Evolutionary conservation across 2,888 invertebrate species (phyloP).

Genomic region (Bellardia bayeri): DNA sequence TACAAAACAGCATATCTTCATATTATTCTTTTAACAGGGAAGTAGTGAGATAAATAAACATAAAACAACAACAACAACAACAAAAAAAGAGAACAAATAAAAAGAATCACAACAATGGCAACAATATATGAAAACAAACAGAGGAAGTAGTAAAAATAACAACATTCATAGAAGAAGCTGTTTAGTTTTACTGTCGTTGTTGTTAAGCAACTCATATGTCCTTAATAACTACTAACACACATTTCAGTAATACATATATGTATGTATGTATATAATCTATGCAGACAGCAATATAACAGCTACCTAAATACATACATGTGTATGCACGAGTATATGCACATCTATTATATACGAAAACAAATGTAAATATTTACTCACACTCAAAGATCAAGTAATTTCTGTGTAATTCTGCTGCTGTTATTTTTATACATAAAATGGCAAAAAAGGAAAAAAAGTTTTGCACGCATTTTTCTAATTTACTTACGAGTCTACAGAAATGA

Average conservation of each 20-base stretch:
- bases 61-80: constrained; percentile 50
- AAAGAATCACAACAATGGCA: constrained; percentile 13
- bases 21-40: constrained; percentile 3
- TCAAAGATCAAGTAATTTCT: constrained; percentile 7
- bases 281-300: not conserved
- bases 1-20: not conserved
- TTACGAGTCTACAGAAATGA: constrained; percentile 31
- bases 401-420: constrained; percentile 3
- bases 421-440: not conserved
- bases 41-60: constrained; percentile 63
- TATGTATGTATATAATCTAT: not conserved
- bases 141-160: constrained; percentile 1
- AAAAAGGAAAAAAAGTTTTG: not conserved
- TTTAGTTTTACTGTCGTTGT: constrained; percentile 36
- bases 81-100: not conserved
- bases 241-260: constrained; percentile 23
- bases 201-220: constrained; percentile 34
- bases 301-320: not conserved
- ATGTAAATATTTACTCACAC: constrained; percentile 25
- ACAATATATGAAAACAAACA: constrained; percentile 27
- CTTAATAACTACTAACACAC: constrained; percentile 68
- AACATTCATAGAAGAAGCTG: constrained; percentile 18
- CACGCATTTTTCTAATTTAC: constrained; percentile 60
- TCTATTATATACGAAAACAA: constrained; percentile 1
- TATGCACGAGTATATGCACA: not conserved